These are phyloP conservation scores for Chelonoidis abingdonii DNA, from an alignment of 2,113 vertebrate genomes.

Conservation along the genomic window DNA sequence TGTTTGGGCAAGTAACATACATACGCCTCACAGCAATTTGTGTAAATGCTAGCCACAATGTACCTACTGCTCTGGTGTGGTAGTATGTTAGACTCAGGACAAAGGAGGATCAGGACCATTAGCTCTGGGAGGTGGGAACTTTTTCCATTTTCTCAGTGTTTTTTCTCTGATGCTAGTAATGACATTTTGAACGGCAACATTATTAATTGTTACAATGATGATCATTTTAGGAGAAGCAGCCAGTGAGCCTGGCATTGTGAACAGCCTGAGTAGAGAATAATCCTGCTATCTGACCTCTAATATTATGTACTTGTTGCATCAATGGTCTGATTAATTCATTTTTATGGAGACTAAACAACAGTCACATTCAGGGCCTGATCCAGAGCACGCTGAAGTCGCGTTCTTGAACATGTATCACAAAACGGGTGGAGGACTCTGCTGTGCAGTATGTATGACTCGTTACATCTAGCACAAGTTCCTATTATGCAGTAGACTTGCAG, in stretches of 20 bases:
- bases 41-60: background rate
- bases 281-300: background rate
- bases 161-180: background rate
- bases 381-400: background rate
- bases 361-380: background rate
- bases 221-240: background rate
- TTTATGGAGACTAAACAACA: background rate
- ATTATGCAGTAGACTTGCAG: conserved; percentile 14
- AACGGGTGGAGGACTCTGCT: background rate
- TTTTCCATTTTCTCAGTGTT: background rate
- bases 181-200: background rate
- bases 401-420: background rate
- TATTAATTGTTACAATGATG: background rate
- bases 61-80: background rate
- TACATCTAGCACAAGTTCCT: conserved; percentile 2
- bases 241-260: background rate
- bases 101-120: background rate
- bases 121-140: background rate
- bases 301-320: background rate
- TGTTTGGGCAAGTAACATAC: background rate
- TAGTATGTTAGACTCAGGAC: accelerated
- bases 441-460: background rate
- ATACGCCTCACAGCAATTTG: background rate
- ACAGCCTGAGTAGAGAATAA: background rate
- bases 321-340: background rate